phyloP scores from a whole-genome alignment of 2,888 invertebrate species.

The Ornithoptera alexandrae region DNA sequence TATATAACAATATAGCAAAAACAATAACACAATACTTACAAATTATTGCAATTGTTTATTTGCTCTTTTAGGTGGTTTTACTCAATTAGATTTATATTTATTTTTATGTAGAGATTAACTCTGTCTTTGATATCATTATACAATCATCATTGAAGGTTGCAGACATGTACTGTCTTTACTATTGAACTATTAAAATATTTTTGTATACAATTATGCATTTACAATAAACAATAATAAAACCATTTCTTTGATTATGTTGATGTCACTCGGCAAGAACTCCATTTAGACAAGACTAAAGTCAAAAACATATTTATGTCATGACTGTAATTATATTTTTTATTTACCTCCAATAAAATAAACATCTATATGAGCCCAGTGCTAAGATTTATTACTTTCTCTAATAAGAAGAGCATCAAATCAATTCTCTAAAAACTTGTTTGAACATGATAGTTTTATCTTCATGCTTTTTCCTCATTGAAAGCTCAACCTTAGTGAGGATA shows the following conservation, averaged over 20 bases:
- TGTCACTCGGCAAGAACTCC: background rate
- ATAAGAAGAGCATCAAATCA: no score
- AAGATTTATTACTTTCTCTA: no score
- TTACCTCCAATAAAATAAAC: background rate
- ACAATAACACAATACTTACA: no score
- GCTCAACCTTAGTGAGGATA: no score
- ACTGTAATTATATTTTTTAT: background rate
- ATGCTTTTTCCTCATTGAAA: no score
- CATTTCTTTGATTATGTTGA: background rate
- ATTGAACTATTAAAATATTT: background rate
- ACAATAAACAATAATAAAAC: conserved; percentile 1
- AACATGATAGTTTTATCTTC: no score
- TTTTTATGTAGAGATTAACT: background rate
- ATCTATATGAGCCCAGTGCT: no score
- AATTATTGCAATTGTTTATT: no score
- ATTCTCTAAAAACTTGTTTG: no score
- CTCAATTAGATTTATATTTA: no score
- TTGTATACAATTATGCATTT: background rate
- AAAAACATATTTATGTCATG: background rate
- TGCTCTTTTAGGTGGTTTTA: no score
- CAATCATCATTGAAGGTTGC: background rate
- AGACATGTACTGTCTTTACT: background rate
- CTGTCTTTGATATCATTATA: background rate
- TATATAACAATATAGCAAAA: no score
- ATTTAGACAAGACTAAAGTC: background rate